Evolutionary conservation across 2,888 invertebrate genomes (phyloP).

Genomic region (Sarcophaga variegata): DNA sequence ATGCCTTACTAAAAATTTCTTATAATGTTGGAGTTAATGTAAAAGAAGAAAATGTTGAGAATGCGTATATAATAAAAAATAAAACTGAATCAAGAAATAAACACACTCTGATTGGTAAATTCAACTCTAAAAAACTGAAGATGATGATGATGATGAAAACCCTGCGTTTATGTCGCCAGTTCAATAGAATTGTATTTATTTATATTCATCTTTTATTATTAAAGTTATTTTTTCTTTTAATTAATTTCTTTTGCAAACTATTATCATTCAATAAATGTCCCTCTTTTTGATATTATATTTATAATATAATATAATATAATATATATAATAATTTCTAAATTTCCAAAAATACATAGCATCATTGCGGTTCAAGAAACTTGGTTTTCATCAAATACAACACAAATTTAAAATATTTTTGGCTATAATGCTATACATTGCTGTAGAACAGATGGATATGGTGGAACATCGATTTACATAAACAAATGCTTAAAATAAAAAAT

Average conservation of each 20-base stretch:
- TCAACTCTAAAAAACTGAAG: not conserved
- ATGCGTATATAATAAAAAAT: not conserved
- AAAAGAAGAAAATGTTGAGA: not conserved
- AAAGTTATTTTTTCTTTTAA: not conserved
- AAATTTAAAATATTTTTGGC: too few relatives aligned
- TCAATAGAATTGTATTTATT: not conserved
- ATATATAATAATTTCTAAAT: not conserved
- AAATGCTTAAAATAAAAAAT: not conserved
- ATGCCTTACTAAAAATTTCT: not conserved
- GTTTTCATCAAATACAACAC: not conserved
- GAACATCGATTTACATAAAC: not conserved
- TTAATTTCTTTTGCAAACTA: not conserved
- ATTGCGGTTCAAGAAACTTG: slow-evolving; percentile 13
- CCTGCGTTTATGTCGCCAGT: not conserved
- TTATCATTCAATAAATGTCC: not conserved
- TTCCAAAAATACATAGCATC: not conserved
- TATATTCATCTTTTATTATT: not conserved
- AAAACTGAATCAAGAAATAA: not conserved
- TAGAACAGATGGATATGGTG: not conserved
- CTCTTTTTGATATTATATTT: not conserved
- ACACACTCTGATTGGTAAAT: not conserved
- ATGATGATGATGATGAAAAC: too few relatives aligned
- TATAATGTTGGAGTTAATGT: not conserved
- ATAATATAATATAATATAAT: not conserved
- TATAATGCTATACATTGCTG: too few relatives aligned